Base-by-base conservation (phyloP, 2,888 invertebrate genomes). In the Spilosoma lubricipeda region DNA sequence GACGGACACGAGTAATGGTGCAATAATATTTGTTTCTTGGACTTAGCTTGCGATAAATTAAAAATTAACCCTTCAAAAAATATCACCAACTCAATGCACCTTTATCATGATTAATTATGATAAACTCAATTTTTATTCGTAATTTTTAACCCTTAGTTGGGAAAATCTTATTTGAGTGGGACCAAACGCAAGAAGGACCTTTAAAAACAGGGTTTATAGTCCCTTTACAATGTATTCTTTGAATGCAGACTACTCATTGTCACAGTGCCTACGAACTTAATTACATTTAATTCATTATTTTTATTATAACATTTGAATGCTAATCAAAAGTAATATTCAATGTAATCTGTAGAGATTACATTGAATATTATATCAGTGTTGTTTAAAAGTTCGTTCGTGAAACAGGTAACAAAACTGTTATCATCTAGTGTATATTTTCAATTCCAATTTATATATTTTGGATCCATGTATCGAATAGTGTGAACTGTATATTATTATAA, bases 401-500 rank as follows among this genome's bases (percentile, higher is more conserved):
- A 68, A 59, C 69, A 39, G 15, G 42, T 63, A 59, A 39, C 33
- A 42, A 70, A 42, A 70, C n/a, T n/a, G 36, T 36, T 42, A 33
- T 23, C 1, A 20, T 70, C 56, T 64, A 64, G 30, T 13, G 65
- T 42, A 73, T 59, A 71, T 66, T 73, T 74, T 72, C 70, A 66
- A 78, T 77, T 77, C 69, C 70, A 80, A 78, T 71, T 73, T 72
- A 74, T 80, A 77, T 18, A 68, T n/a, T 56, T 56, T 67, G 15
- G 18, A 72, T 68, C 27, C 67, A 45, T 74, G 77, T 80, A 77
- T 82, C 73, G 76, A 80, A 75, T 70, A 67, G 70, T 70, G 67
- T 74, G 69, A 76, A 79, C 65, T 77, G 77, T 82, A 77, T 77
- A 79, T 72, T 72, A 77, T 73, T 72, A n/a, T 73, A 72, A 77